Evolutionary conservation across 2,113 vertebrate species (phyloP).

Genomic region (Micromys minutus): DNA sequence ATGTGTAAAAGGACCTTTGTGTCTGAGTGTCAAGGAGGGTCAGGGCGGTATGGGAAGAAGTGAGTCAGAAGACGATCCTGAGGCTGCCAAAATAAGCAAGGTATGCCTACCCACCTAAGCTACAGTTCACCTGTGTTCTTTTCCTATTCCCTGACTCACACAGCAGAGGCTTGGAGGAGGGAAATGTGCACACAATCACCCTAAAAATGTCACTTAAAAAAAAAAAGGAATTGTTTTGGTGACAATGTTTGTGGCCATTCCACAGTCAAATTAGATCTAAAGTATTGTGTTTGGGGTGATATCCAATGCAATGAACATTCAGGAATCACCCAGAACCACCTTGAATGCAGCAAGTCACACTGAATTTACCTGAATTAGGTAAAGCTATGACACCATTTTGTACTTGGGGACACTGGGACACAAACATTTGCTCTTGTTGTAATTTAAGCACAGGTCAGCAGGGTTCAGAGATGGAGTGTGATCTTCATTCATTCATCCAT

Average conservation of each 20-base stretch:
- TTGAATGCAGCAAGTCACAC: accelerated
- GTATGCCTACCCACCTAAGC: too few relatives aligned
- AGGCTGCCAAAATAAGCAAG: neutral
- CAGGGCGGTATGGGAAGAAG: neutral
- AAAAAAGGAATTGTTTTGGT: neutral
- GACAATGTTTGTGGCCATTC: neutral
- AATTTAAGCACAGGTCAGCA: neutral
- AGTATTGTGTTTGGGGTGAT: neutral
- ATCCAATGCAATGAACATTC: neutral
- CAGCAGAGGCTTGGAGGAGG: neutral
- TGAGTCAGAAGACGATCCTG: neutral
- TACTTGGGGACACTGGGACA: neutral
- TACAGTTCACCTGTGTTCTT: too few relatives aligned
- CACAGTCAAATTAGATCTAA: neutral
- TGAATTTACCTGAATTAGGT: neutral
- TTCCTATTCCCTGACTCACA: neutral
- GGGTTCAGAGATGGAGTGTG: neutral
- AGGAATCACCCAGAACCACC: neutral
- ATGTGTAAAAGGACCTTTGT: neutral
- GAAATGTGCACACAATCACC: neutral
- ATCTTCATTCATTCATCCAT: neutral
- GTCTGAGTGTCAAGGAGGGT: neutral
- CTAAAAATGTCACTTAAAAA: neutral
- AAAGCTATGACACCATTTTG: accelerated
- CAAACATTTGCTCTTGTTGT: neutral